Base-by-base conservation (phyloP, 1,140 invertebrate genomes). In the Drusus annulatus region DNA sequence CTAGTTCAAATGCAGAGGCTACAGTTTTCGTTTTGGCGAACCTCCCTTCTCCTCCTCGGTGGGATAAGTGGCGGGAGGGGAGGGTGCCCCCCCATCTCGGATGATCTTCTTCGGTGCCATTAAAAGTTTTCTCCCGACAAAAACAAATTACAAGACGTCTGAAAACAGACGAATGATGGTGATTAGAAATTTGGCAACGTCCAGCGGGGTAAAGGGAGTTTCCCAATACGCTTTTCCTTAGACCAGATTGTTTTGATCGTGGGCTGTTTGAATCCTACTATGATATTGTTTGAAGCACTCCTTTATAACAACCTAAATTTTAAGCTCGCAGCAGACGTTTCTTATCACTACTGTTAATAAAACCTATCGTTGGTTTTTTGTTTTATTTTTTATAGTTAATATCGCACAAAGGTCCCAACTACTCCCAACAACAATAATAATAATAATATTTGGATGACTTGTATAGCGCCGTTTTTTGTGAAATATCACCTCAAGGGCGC, bases 81-180 rank as follows among this genome's bases (percentile, higher is more conserved):
- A 56, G 19, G 13, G 62, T 15, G 25, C 36, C 45, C 8, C 63
- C 25, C 8, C 31, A n/a, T 76, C 73, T 69, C 28, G 51, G 76
- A 68, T 56, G 76, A 65, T 69, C 50, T 76, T 23, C 60, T 28
- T 68, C 74, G 74, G 71, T 31, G 74, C 79, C 79, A 80, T 80
- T 80, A 80, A 80, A 80, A 80, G 60, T 80, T 80, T 68, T 23
- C 78, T 58, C 54, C 73, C 76, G 80, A 62, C 80, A 76, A 81
- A 81, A 81, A 81, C 80, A 81, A 78, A 81, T 77, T 81, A 81
- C 69, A 77, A 80, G 80, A 62, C 69, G 74, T 45, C 52, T 52
- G 56, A 63, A 19, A 63, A 63, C 54, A 58, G 56, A 76, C 73
- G 73, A 76, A 60, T 60, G 79, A 80, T 63, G 73, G 79, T 68